A percentile compares a stretch with the other conserved stretches of the same genome.
Conservation (phyloP, 2,113 vertebrate species). For the Lepisosteus osseus region DNA sequence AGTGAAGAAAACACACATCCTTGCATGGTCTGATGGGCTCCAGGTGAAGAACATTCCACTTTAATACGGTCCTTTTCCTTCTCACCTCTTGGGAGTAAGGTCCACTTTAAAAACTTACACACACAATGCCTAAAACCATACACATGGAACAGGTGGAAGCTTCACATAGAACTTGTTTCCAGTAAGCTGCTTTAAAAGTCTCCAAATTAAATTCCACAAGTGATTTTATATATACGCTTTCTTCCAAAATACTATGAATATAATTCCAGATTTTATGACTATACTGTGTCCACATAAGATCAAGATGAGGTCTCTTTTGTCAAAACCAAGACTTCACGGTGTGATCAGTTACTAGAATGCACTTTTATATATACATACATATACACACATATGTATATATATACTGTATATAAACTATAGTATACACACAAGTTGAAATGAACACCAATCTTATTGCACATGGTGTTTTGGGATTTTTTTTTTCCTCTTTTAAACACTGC, state of each 20-base stretch:
- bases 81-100: not conserved
- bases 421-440: slow-evolving; percentile 79
- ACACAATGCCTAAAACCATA: slow-evolving; percentile 1
- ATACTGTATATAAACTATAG: slow-evolving; percentile 65
- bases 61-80: slow-evolving; percentile 29
- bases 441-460: slow-evolving; percentile 85
- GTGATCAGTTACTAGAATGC: slow-evolving; percentile 68
- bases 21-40: slow-evolving; percentile 58
- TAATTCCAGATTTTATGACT: slow-evolving; percentile 74
- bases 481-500: slow-evolving; percentile 68
- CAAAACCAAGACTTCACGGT: slow-evolving; percentile 66
- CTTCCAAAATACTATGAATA: slow-evolving; percentile 70
- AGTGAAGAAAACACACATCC: slow-evolving; percentile 69
- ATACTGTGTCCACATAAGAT: slow-evolving; percentile 72
- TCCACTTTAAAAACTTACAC: not conserved
- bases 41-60: slow-evolving; percentile 33
- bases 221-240: slow-evolving; percentile 56
- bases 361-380: slow-evolving; percentile 32
- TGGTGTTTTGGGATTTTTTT: slow-evolving; percentile 72
- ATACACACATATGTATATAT: slow-evolving; percentile 22
- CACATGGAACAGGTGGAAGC: not conserved
- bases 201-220: slow-evolving; percentile 70
- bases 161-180: slow-evolving; percentile 51
- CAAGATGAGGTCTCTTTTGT: slow-evolving; percentile 62
- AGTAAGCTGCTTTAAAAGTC: slow-evolving; percentile 63